Percentiles rank a stretch among this genome's conserved stretches.
Conservation (phyloP, 2,113 vertebrate genomes). For the Brachypteracias leptosomus region DNA sequence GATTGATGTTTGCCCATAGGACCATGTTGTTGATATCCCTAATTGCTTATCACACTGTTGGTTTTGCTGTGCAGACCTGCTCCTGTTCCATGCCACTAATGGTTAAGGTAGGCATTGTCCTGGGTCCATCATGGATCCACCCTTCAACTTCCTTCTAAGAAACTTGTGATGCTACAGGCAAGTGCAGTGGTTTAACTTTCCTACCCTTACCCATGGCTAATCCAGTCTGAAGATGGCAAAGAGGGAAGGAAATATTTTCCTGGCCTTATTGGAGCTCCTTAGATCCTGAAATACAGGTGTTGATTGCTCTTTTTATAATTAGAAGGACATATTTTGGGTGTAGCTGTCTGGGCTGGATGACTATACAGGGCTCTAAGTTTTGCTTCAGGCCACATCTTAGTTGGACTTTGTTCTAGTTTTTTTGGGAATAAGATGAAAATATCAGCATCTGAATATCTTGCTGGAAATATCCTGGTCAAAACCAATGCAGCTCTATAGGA, state of each 20-base stretch:
- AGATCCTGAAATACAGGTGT: not conserved
- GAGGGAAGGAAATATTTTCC: not conserved
- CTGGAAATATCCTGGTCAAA: not conserved
- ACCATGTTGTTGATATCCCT: no score
- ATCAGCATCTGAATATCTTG: not conserved
- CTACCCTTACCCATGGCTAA: not conserved
- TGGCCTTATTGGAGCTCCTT: not conserved
- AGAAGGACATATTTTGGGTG: not conserved
- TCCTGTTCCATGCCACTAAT: not conserved
- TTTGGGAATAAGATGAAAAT: not conserved
- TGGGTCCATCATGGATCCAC: not conserved
- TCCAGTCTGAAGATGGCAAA: not conserved
- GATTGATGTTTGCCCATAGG: not conserved
- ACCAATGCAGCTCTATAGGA: not conserved
- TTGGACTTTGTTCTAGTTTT: not conserved
- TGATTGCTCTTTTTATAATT: not conserved
- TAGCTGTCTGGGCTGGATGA: not conserved
- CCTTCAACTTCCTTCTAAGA: not conserved
- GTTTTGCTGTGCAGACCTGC: not conserved
- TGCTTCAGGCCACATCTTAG: not conserved
- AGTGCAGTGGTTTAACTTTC: not conserved
- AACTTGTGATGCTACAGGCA: not conserved
- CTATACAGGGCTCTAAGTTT: not conserved
- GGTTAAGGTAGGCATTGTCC: accelerated
- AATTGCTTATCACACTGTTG: accelerated